Evolutionary conservation across 2,888 invertebrate species (phyloP).

Genomic region (Monopis laevigella): DNA sequence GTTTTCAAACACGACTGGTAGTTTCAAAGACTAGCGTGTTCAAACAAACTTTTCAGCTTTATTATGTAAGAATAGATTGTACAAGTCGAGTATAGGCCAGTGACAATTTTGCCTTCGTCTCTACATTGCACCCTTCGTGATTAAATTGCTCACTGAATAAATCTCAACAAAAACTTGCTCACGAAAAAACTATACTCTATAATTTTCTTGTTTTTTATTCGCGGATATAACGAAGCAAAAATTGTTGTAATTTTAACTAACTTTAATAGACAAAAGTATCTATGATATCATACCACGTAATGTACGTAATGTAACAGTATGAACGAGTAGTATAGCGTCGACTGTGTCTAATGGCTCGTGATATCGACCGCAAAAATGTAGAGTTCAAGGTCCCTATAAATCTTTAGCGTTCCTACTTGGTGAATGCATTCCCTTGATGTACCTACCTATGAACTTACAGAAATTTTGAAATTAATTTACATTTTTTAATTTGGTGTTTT

Average conservation of each 20-base stretch:
- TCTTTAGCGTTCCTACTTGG: constrained; percentile 8
- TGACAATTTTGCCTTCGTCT: constrained; percentile 17
- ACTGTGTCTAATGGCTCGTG: constrained; percentile 34
- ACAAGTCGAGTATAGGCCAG: constrained; percentile 13
- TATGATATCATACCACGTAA: constrained; percentile 40
- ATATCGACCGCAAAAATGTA: constrained; percentile 60
- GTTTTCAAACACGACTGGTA: too few species aligned
- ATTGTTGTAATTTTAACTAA: too few species aligned
- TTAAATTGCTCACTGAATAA: background rate
- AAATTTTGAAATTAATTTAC: background rate
- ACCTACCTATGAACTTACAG: background rate
- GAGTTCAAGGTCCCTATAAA: constrained; percentile 64
- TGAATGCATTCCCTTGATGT: background rate
- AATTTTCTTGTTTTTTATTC: too few species aligned
- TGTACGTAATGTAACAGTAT: constrained; percentile 30
- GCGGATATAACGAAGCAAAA: too few species aligned
- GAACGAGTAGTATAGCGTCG: constrained; percentile 16
- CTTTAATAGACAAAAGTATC: background rate
- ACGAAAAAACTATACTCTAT: too few species aligned
- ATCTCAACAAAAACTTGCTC: too few species aligned
- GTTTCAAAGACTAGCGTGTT: too few species aligned
- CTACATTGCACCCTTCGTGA: constrained; percentile 19
- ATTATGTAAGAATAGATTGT: too few species aligned
- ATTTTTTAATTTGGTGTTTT: too few species aligned
- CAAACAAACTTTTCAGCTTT: too few species aligned